Percentiles rank a stretch among this genome's conserved stretches.
phyloP scores from a whole-genome alignment of 1,140 invertebrate species.

The Danaus plexippus region DNA sequence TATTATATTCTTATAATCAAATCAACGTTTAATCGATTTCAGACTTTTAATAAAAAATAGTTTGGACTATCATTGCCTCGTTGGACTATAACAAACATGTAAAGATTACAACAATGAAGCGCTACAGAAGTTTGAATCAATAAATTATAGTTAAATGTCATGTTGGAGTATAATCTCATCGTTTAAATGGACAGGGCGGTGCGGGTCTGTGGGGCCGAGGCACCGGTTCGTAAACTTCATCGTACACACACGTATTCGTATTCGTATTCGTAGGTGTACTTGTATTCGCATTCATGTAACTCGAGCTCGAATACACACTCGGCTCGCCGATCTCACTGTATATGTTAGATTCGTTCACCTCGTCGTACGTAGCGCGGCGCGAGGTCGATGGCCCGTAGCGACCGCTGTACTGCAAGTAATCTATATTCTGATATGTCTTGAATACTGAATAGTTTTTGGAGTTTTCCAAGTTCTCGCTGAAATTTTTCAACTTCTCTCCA shows the following conservation, averaged over 20 bases:
- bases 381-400: slow-evolving; percentile 34
- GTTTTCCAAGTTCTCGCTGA: slow-evolving; percentile 53
- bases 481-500: slow-evolving; percentile 50
- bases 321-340: slow-evolving; percentile 55
- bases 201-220: slow-evolving; percentile 59
- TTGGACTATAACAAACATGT: no score
- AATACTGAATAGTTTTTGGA: slow-evolving; percentile 59
- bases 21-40: no score
- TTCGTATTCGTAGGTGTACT: slow-evolving; percentile 22
- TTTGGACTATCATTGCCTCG: no score
- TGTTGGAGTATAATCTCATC: slow-evolving; percentile 4
- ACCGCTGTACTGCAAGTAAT: slow-evolving; percentile 30
- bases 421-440: slow-evolving; percentile 53
- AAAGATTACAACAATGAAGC: no score
- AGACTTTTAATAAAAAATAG: no score
- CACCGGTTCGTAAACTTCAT: slow-evolving; percentile 50
- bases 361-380: slow-evolving; percentile 32
- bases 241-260: slow-evolving; percentile 41
- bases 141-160: no score
- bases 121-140: no score
- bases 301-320: slow-evolving; percentile 19
- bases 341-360: slow-evolving; percentile 52
- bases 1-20: no score
- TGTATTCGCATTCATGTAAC: slow-evolving; percentile 9
- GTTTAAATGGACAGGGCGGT: slow-evolving; percentile 52